Evolutionary conservation across 2,888 invertebrate species (phyloP).

Genomic region (Sepiola atlantica): DNA sequence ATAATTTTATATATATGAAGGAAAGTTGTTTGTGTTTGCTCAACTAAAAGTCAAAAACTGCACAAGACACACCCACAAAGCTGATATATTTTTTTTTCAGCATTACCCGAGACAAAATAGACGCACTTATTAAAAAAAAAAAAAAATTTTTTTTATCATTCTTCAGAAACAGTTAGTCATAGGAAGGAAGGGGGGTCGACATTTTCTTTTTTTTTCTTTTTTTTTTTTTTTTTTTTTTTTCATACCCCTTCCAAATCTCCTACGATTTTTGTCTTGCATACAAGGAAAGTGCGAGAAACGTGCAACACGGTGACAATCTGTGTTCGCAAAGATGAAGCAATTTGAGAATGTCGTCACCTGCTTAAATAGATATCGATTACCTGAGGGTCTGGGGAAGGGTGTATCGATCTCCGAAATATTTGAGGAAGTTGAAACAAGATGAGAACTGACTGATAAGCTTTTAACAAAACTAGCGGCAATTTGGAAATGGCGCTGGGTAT

Average conservation of each 20-base stretch:
- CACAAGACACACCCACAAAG: too few species aligned
- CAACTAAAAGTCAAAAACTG: too few species aligned
- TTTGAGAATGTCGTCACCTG: constrained; percentile 32
- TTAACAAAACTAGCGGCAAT: background rate
- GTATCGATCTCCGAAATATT: background rate
- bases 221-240: background rate
- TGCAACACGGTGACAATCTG: background rate
- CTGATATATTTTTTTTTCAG: too few species aligned
- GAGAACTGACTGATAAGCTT: background rate
- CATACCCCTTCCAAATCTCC: too few species aligned
- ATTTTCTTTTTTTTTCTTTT: background rate
- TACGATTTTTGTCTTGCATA: too few species aligned
- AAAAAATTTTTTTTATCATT: background rate
- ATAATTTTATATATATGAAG: too few species aligned
- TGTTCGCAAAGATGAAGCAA: background rate
- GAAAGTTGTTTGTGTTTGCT: too few species aligned
- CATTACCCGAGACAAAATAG: too few species aligned
- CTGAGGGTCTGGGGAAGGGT: too few species aligned
- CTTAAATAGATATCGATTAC: background rate
- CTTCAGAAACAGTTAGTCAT: too few species aligned
- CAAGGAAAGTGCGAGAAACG: background rate
- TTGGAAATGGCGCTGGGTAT: background rate
- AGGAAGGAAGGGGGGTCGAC: too few species aligned
- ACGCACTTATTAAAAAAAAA: too few species aligned
- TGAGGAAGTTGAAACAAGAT: background rate